Base-by-base conservation (phyloP, 37 sponge, comb jelly and placozoan genomes). In the Agelas oroides region DNA sequence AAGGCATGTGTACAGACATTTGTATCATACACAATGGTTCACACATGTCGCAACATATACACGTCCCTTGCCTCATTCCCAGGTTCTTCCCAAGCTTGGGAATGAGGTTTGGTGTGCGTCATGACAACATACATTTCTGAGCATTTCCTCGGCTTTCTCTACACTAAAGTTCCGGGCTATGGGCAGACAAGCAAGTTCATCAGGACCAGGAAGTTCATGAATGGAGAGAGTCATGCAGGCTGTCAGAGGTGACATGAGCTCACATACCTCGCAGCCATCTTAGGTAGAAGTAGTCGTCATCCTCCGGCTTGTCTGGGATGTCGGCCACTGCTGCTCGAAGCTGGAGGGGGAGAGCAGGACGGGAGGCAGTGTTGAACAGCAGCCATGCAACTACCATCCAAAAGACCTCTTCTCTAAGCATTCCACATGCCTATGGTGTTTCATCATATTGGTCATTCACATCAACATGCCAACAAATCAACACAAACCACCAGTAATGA, bases 211-310 rank as follows among this genome's bases (percentile, higher is more conserved):
- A 11, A 40, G 55, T 25, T 2, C 18, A n/a, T n/a, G n/a, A n/a
- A n/a, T n/a, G n/a, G n/a, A n/a, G n/a, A n/a, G n/a, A n/a, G n/a
- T n/a, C n/a, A n/a, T n/a, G n/a, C n/a, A n/a, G n/a, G n/a, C n/a
- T n/a, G n/a, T n/a, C n/a, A n/a, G n/a, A n/a, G n/a, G n/a, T 27
- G 19, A 57, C 33, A 6, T 71, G 34, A 52, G 19, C 57, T 6
- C 37, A 53, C 84, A 35, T 60, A 89, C 89, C 83, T 70, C 86
- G 73, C 53, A 93, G 65, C 93, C 93, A 93, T 31, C 87, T 60
- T 33, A 93, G 71, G 59, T 64, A 81, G 60, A 63, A 81, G 66
- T 84, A 36, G 74, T 93, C 90, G 33, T 73, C 70, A 8, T 81
- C 70, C 58, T 86, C 80, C n/a, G 89, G 88, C 41, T 74, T 85